Evolutionary conservation across 2,888 invertebrate species (phyloP), one percentile per base, ranked within the genome.

Genomic region (Drosophila formosana): DNA sequence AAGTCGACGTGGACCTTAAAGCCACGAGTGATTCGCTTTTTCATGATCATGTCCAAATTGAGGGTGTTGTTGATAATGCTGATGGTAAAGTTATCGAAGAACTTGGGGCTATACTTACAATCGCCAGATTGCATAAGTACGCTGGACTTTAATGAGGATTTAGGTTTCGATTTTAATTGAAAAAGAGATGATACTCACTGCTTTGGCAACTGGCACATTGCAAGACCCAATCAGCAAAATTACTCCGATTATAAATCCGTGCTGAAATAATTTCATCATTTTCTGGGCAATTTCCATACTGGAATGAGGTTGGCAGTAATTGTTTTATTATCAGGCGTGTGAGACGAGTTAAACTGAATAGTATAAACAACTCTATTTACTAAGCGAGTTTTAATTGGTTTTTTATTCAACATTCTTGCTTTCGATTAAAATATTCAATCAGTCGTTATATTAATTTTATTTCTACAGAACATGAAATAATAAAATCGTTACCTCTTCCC

Each of bases 61-160:
- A 89, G 4, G 0, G 64, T 72, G 13, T 72, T 76, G 51, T 89
- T 88, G 4, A 52, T n/a, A 4, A 78, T 66, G 25, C 23, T 49
- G 0, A 75, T 5, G 2, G 72, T 79, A 5, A 81, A 81, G 32
- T 81, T 89, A 1, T 72, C 4, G 6, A 90, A 78, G 49, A 77
- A 77, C 23, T 69, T 65, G 0, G 30, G 39, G 47, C 53, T 78
- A 18, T 55, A 75, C 2, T 30, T 71, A 11, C 34, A 46, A 2
- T 63, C 49, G 1, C 67, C 80, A 4, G 78, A 60, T 50, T 72
- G 53, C 11, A 85, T 65, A 6, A 6, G 3, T 9, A 80, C 34
- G 23, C 50, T 68, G 5, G 63, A 62, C 85, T 83, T 23, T 8
- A 41, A 26, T 1, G 1, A 30, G 4, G 23, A 45, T 55, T 6